These are phyloP conservation scores for Lacanobia wlatinum DNA, from an alignment of 2,888 invertebrate species.

Conservation along the genomic window DNA sequence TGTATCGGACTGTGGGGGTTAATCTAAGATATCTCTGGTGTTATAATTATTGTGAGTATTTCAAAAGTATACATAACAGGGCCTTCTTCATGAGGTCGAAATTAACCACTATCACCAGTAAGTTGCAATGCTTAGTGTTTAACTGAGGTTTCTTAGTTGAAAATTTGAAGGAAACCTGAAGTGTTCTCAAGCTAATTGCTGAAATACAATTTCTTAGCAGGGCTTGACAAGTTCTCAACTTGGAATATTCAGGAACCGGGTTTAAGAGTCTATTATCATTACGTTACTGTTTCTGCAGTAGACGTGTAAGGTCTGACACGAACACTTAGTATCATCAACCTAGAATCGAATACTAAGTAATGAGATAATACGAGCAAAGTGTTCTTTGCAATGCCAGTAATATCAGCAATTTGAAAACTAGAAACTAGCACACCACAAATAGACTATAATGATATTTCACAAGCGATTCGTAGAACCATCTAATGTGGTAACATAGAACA, in stretches of 20 bases:
- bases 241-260: not conserved
- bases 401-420: conserved; percentile 42
- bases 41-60: too few relatives aligned
- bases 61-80: too few relatives aligned
- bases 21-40: not conserved
- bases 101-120: too few relatives aligned
- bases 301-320: not conserved
- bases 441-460: conserved; percentile 38
- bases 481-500: conserved; percentile 11
- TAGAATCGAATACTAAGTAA: conserved; percentile 39
- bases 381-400: conserved; percentile 26
- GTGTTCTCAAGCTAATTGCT: not conserved
- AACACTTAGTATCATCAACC: conserved; percentile 8
- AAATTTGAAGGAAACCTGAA: too few relatives aligned
- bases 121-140: too few relatives aligned
- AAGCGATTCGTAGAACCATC: conserved; percentile 32
- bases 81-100: too few relatives aligned
- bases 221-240: not conserved
- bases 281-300: not conserved
- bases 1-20: not conserved
- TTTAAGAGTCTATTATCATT: not conserved
- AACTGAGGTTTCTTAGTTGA: too few relatives aligned
- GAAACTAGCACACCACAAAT: conserved; percentile 35
- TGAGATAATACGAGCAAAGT: conserved; percentile 26
- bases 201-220: not conserved